Conservation (phyloP, 2,797 vertebrate species). For the Sylvilagus floridanus region DNA sequence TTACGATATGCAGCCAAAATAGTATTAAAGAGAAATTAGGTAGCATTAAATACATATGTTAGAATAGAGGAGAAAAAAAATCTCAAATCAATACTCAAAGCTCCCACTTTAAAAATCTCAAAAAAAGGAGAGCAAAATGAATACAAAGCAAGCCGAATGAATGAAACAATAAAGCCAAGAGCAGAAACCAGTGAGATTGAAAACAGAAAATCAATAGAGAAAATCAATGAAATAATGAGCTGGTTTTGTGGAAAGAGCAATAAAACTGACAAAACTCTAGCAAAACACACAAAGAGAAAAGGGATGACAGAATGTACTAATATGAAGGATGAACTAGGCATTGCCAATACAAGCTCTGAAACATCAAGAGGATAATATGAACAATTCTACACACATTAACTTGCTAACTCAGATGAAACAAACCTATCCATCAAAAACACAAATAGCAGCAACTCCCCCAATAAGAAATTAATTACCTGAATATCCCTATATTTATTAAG, state of each 20-base stretch:
- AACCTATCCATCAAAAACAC: background rate
- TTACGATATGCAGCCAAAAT: background rate
- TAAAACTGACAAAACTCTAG: background rate
- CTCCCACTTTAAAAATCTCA: constrained; percentile 14
- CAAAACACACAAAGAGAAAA: constrained; percentile 1
- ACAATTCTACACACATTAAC: constrained; percentile 1
- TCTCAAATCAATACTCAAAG: background rate
- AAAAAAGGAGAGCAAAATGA: constrained; percentile 18
- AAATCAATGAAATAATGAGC: constrained; percentile 41
- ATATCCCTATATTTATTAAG: background rate
- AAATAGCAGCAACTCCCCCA: background rate
- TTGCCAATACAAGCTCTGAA: background rate
- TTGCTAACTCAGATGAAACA: constrained; percentile 4
- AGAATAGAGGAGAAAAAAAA: background rate
- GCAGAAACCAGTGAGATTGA: constrained; percentile 9
- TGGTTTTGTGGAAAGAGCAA: constrained; percentile 2
- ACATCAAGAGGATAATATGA: constrained; percentile 39
- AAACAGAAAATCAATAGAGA: constrained; percentile 38
- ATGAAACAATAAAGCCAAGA: constrained; percentile 24
- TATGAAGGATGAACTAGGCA: background rate
- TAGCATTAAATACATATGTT: background rate
- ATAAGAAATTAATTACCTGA: background rate
- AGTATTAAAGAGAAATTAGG: background rate
- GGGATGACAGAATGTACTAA: background rate
- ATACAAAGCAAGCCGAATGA: background rate